Evolutionary conservation across 1,140 invertebrate species (phyloP), one percentile per base, ranked within the genome.

Genomic region (Neuroterus valhalla): DNA sequence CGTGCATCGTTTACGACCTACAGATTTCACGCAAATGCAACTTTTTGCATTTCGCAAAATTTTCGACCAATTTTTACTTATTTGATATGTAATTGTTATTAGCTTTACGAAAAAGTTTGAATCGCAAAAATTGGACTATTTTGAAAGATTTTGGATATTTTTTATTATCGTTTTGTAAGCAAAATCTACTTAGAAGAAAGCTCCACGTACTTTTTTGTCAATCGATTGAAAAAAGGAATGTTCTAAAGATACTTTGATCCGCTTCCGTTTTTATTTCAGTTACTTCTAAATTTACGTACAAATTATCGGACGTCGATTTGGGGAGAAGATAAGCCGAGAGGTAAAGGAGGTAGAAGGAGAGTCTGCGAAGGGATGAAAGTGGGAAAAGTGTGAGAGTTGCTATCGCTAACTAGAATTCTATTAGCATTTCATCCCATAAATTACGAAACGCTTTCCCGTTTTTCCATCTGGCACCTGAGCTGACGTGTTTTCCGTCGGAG

Each of bases 401-500:
- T 55, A 68, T 73, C 66, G 76, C 81, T 82, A 81, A 82, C 77
- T 79, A 80, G 74, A 70, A 83, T 83, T 83, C 70, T 74, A 84
- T 84, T 83, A 81, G 80, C 81, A 82, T 84, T 81, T 81, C 80
- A 77, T 78, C 73, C 74, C 69, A 79, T 79, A 78, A 82, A 82
- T 82, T 74, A 21, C 42, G 50, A 62, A 62, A 62, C 23, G 55
- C 55, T 43, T 42, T 62, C 69, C 71, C 67, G 44, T 43, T 69
- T 19, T 17, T 66, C 71, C 71, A 23, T 71, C 38, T 38, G 31
- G 38, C 66, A 66, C 48, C 50, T 62, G 38, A 70, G 48, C 43
- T 55, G 31, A 69, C 46, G 44, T 70, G 67, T 81, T 78, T 71
- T 62, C 50, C 43, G 55, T 21, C 70, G 44, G 70, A 67, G 77